Conservation (phyloP, 2,113 vertebrate species). For the Elephas maximus region DNA sequence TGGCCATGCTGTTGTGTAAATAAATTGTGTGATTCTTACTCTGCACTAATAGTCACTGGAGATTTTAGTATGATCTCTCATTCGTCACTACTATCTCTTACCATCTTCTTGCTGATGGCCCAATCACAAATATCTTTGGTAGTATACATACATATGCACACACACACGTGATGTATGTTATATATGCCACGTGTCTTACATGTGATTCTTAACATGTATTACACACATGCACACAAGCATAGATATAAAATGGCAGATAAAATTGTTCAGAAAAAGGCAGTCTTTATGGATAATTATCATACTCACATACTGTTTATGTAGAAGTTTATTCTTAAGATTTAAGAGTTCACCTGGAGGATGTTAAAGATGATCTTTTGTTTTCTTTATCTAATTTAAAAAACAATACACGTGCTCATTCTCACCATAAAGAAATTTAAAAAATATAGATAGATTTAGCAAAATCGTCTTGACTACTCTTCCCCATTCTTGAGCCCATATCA, state of each 20-base stretch:
- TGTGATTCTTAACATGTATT: too few relatives aligned
- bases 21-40: background rate
- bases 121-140: background rate
- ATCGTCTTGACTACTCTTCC: background rate
- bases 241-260: background rate
- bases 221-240: background rate
- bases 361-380: background rate
- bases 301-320: background rate
- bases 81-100: background rate
- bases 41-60: background rate
- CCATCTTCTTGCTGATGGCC: background rate
- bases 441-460: background rate
- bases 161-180: too few relatives aligned
- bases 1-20: background rate
- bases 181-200: too few relatives aligned
- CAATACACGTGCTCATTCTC: background rate
- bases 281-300: background rate
- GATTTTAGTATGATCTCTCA: background rate
- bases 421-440: background rate
- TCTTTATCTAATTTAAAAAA: slow-evolving; percentile 14
- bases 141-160: background rate
- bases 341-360: background rate
- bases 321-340: slow-evolving; percentile 9
- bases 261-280: background rate
- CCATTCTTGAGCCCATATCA: background rate